Conservation (phyloP, 2,113 vertebrate species). For the Neopipo cinnamomea region DNA sequence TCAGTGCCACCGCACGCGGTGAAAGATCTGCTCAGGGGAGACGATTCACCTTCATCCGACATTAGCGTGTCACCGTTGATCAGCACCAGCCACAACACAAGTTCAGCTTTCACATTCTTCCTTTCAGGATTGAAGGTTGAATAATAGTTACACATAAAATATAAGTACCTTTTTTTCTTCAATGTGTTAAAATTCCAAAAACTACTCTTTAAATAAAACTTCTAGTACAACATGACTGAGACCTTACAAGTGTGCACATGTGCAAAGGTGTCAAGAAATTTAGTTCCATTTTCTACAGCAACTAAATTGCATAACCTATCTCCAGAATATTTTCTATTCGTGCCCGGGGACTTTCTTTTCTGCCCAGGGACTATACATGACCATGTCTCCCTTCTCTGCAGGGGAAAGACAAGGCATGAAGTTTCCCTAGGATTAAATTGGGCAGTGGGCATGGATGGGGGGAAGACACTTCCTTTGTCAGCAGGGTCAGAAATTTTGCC, state of each 20-base stretch:
- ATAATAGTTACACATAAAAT: neutral
- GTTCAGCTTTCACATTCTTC: neutral
- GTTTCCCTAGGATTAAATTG: neutral
- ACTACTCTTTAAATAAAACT: neutral
- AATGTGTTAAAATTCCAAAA: neutral
- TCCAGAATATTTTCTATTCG: neutral
- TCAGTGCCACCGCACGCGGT: neutral
- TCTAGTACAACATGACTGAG: neutral
- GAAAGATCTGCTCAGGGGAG: neutral
- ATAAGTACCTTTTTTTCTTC: neutral
- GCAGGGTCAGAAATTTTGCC: neutral
- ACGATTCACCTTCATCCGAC: neutral
- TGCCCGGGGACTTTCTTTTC: too few species aligned
- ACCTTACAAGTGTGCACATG: neutral
- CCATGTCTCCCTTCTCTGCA: neutral
- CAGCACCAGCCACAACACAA: neutral
- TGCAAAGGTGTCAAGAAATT: neutral
- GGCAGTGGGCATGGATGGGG: neutral
- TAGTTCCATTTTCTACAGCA: neutral
- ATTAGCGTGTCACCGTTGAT: neutral
- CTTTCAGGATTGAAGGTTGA: neutral
- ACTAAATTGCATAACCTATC: neutral
- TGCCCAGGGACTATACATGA: neutral
- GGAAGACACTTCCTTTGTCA: fast-evolving
- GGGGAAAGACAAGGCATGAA: neutral